A percentile compares a stretch with the other conserved stretches of the same genome.
Evolutionary conservation across 2,113 vertebrate genomes (phyloP).

Genomic region (Chloroceryle aenea): DNA sequence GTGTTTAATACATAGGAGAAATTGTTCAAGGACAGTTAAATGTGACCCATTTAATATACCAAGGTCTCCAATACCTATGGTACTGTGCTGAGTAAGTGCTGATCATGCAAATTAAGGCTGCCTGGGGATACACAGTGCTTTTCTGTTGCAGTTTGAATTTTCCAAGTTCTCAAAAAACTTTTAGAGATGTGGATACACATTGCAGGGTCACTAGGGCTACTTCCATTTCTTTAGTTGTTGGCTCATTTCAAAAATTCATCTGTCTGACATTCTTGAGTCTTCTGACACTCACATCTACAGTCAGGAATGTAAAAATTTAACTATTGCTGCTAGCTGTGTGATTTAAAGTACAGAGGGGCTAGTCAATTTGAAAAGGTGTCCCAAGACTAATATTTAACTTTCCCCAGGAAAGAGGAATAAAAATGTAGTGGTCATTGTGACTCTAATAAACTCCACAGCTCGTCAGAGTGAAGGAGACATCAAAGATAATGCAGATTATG

Average conservation of each 20-base stretch:
- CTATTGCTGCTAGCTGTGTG: background rate
- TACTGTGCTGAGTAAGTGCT: constrained; percentile 57
- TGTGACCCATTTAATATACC: constrained; percentile 46
- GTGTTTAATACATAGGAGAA: constrained; percentile 44
- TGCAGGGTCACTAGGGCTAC: constrained; percentile 42
- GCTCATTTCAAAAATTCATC: background rate
- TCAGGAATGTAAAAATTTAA: constrained; percentile 12
- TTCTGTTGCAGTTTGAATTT: constrained; percentile 59
- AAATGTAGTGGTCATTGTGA: background rate
- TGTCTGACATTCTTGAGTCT: background rate
- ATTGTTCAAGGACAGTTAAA: constrained; percentile 65
- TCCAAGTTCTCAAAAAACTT: constrained; percentile 61
- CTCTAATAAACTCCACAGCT: background rate
- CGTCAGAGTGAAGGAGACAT: background rate
- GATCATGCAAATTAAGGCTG: constrained; percentile 65
- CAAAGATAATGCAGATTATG: background rate
- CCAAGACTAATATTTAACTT: constrained; percentile 14
- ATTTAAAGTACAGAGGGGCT: background rate
- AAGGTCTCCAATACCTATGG: constrained; percentile 41
- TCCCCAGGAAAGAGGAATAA: background rate
- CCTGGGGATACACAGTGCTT: constrained; percentile 52
- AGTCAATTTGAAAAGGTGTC: constrained; percentile 8
- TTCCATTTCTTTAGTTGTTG: constrained; percentile 32
- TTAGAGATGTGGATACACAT: constrained; percentile 24
- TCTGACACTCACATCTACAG: background rate